These are phyloP conservation scores for Danionella cerebrum DNA, from an alignment of 2,113 vertebrate species.

Conservation along the genomic window DNA sequence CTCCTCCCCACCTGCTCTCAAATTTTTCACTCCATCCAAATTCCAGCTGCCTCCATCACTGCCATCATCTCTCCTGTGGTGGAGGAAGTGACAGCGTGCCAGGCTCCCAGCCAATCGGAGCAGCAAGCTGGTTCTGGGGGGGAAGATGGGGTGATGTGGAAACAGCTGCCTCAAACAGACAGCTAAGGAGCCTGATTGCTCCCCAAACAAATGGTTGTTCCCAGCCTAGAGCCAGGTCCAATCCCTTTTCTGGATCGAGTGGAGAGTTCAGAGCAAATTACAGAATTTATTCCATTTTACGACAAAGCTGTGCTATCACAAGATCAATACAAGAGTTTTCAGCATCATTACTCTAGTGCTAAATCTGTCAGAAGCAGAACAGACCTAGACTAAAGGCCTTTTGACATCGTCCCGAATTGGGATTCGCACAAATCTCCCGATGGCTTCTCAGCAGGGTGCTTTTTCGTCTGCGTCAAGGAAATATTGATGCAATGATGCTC, in stretches of 20 bases:
- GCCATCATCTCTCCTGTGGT: constrained; percentile 2
- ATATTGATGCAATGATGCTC: too few species aligned
- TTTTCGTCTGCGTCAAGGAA: too few species aligned
- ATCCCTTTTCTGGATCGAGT: background rate
- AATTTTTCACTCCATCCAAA: background rate
- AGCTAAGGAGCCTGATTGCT: constrained; percentile 15
- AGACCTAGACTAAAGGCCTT: too few species aligned
- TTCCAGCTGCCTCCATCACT: constrained; percentile 27
- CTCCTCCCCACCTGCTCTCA: background rate
- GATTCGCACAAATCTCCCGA: too few species aligned
- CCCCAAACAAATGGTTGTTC: constrained; percentile 30
- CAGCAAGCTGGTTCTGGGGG: background rate
- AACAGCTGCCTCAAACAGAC: constrained; percentile 18
- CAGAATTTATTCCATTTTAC: background rate
- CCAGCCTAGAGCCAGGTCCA: background rate
- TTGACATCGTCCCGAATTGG: too few species aligned
- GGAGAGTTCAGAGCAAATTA: background rate
- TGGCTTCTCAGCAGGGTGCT: too few species aligned
- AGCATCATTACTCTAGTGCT: too few species aligned
- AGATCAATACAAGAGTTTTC: too few species aligned
- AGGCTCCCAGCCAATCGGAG: constrained; percentile 20
- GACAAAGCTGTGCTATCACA: too few species aligned
- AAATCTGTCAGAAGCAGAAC: too few species aligned
- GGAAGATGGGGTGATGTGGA: background rate
- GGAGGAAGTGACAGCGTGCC: background rate